phyloP scores from a whole-genome alignment of 1,140 invertebrate species.

The Drosophila repleta region DNA sequence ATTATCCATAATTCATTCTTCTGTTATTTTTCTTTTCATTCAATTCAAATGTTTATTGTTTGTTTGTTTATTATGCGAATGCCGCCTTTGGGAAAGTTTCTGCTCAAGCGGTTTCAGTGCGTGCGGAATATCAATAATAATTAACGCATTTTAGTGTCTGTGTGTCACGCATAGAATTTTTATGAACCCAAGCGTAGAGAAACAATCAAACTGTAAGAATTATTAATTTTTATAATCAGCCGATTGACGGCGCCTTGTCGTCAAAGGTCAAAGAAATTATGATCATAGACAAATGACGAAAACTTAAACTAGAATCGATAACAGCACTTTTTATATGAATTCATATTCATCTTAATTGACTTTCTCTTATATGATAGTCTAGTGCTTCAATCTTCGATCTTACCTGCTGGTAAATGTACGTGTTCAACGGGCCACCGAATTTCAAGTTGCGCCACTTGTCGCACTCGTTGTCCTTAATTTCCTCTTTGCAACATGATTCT shows the following conservation, averaged over 20 bases:
- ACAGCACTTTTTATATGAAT: background rate
- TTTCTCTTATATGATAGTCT: too few species aligned
- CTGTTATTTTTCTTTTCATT: slow-evolving; percentile 12
- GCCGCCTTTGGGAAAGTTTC: slow-evolving; percentile 15
- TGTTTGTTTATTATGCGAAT: slow-evolving; percentile 42
- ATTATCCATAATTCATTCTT: too few species aligned
- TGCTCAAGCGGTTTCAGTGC: slow-evolving; percentile 41
- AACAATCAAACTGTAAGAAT: slow-evolving; percentile 43
- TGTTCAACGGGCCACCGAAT: slow-evolving; percentile 84
- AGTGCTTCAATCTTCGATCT: background rate
- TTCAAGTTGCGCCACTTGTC: slow-evolving; percentile 84
- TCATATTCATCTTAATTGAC: background rate
- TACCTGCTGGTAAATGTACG: slow-evolving; percentile 86
- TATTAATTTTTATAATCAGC: slow-evolving; percentile 61
- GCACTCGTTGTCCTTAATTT: slow-evolving; percentile 84
- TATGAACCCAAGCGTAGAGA: slow-evolving; percentile 35
- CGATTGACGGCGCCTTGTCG: slow-evolving; percentile 3
- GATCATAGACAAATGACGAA: too few species aligned
- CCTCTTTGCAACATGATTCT: slow-evolving; percentile 86
- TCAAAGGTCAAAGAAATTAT: slow-evolving; percentile 5
- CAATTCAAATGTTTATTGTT: slow-evolving; percentile 41
- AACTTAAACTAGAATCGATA: too few species aligned
- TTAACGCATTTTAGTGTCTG: slow-evolving; percentile 61
- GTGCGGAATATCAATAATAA: slow-evolving; percentile 73
- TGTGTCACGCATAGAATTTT: slow-evolving; percentile 53